Evolutionary conservation across 2,113 vertebrate species (phyloP).

Genomic region (Erpornis zantholeuca): DNA sequence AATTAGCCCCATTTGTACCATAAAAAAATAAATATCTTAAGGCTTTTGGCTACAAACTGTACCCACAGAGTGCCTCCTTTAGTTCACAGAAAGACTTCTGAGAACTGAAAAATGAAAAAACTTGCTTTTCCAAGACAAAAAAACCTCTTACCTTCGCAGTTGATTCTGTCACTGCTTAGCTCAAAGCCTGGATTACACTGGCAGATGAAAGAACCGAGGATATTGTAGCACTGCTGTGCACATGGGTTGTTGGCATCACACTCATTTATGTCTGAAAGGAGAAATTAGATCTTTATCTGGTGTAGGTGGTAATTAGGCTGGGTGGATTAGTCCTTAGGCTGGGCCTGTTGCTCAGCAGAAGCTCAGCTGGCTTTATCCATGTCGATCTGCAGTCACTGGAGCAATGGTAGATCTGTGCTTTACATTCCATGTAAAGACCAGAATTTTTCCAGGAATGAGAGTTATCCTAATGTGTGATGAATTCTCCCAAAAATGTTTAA

Average conservation of each 20-base stretch:
- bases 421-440: conserved; percentile 25
- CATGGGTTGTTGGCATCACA: conserved; percentile 88
- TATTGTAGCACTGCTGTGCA: conserved; percentile 92
- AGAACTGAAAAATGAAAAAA: not conserved
- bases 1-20: not conserved
- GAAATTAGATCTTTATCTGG: conserved; percentile 28
- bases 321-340: not conserved
- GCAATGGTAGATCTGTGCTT: conserved; percentile 17
- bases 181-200: conserved; percentile 93
- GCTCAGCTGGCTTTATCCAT: not conserved
- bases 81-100: not conserved
- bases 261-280: conserved; percentile 89
- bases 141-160: conserved; percentile 85
- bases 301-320: not conserved
- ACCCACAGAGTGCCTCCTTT: not conserved
- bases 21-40: not conserved
- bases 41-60: not conserved
- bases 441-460: conserved; percentile 54
- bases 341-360: conserved; percentile 31
- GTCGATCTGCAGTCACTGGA: conserved; percentile 37
- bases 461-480: conserved; percentile 63
- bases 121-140: not conserved
- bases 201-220: conserved; percentile 91
- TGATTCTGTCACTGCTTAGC: conserved; percentile 83
- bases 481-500: conserved; percentile 67